Evolutionary conservation across 2,888 invertebrate species (phyloP).

Genomic region (Rhodophaea formosa): DNA sequence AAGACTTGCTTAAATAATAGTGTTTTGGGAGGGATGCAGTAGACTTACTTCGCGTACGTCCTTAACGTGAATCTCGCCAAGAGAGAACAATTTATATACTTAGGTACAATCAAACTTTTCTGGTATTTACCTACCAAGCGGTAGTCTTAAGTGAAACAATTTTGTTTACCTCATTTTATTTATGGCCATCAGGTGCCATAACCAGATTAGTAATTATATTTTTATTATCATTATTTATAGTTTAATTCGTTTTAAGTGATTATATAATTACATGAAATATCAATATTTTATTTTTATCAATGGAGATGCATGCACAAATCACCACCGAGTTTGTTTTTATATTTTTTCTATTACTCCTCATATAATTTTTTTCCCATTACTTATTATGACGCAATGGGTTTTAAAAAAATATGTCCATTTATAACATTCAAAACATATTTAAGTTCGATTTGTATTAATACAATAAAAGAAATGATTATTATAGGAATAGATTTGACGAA

Average conservation of each 20-base stretch:
- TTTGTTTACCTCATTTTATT: slow-evolving; percentile 28
- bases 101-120: neutral
- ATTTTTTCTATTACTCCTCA: neutral
- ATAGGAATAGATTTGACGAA: too few species aligned
- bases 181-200: slow-evolving; percentile 37
- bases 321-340: neutral
- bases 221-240: slow-evolving; percentile 30
- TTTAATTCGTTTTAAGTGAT: slow-evolving; percentile 30
- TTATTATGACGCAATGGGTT: neutral
- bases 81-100: neutral
- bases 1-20: neutral
- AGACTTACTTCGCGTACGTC: neutral
- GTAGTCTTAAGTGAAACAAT: neutral
- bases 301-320: slow-evolving; percentile 2
- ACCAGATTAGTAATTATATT: slow-evolving; percentile 26
- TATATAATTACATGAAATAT: neutral
- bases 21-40: neutral
- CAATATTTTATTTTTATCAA: neutral
- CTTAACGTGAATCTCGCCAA: neutral
- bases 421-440: too few species aligned
- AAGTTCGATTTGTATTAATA: too few species aligned
- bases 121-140: neutral
- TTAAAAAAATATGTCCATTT: too few species aligned
- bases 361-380: neutral
- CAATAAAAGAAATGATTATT: too few species aligned